phyloP scores from a whole-genome alignment of 2,797 vertebrate genomes.

The Spheniscus humboldti region DNA sequence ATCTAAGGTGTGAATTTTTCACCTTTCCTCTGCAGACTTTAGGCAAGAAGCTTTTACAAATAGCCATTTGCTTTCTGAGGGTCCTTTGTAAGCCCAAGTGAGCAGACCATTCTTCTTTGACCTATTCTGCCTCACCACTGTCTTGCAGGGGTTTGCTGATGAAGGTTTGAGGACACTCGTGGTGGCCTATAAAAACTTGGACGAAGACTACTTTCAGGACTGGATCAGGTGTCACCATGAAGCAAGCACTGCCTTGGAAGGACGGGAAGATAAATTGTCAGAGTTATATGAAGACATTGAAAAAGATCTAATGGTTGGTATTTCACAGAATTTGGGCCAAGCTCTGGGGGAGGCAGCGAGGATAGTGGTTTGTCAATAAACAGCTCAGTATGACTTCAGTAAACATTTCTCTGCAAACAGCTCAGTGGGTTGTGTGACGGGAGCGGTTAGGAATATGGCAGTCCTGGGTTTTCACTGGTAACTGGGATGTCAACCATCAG shows the following conservation, averaged over 20 bases:
- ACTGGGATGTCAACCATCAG: not conserved
- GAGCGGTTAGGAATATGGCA: not conserved
- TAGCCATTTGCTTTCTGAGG: not conserved
- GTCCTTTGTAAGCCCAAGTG: not conserved
- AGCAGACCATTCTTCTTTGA: not conserved
- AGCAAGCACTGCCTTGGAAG: constrained; percentile 76
- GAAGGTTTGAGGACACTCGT: constrained; percentile 87
- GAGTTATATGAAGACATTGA: constrained; percentile 86
- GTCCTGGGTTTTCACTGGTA: not conserved
- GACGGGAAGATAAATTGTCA: constrained; percentile 78
- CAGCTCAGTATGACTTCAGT: not conserved
- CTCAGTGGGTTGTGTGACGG: not conserved
- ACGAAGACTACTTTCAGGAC: constrained; percentile 67
- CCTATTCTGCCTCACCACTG: not conserved
- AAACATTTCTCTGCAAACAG: not conserved
- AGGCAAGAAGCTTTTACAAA: not conserved
- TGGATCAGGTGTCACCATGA: constrained; percentile 80
- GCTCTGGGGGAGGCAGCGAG: not conserved
- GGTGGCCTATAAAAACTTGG: constrained; percentile 85
- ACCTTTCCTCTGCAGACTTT: not conserved
- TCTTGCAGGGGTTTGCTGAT: constrained; percentile 83
- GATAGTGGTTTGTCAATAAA: not conserved
- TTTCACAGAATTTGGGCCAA: not conserved
- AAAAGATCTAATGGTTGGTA: constrained; percentile 78
- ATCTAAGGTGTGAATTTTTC: not conserved